Percentiles rank a stretch among this genome's conserved stretches.
phyloP scores from a whole-genome alignment of 2,113 vertebrate genomes.

The Ammodytes dubius region DNA sequence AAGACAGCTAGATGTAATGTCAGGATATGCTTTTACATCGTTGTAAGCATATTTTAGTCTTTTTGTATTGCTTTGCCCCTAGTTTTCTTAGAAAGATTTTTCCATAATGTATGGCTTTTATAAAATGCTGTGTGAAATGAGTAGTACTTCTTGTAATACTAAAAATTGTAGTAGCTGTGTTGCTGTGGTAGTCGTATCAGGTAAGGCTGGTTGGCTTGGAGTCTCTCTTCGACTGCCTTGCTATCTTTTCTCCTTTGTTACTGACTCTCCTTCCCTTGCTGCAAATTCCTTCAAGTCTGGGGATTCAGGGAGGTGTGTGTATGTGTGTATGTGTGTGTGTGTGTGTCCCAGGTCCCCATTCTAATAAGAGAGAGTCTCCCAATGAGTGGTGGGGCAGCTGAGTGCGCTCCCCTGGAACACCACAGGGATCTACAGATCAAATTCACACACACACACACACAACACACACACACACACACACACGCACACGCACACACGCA shows the following conservation, averaged over 20 bases:
- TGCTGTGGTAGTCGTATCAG: too few relatives aligned
- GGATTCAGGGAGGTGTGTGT: constrained; percentile 65
- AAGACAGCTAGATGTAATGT: background rate
- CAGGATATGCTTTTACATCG: background rate
- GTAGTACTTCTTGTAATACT: background rate
- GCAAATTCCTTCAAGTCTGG: constrained; percentile 58
- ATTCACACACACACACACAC: constrained; percentile 51
- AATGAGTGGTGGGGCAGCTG: constrained; percentile 82
- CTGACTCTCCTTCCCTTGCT: constrained; percentile 48
- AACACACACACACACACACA: constrained; percentile 9
- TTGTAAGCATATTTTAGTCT: background rate
- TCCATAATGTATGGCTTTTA: background rate
- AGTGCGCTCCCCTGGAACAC: constrained; percentile 74
- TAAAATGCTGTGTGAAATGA: background rate
- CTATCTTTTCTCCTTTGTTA: constrained; percentile 52
- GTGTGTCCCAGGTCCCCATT: constrained; percentile 80
- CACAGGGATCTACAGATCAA: constrained; percentile 78
- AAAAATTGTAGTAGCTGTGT: background rate
- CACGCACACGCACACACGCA: constrained; percentile 25
- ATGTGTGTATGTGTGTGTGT: constrained; percentile 6
- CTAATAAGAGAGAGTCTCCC: constrained; percentile 86
- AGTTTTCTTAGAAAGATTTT: background rate
- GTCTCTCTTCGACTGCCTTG: constrained; percentile 19
- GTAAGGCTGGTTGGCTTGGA: background rate
- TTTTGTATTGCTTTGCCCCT: background rate